Base-by-base conservation (phyloP, 2,888 invertebrate species). In the Xestia ashworthii region DNA sequence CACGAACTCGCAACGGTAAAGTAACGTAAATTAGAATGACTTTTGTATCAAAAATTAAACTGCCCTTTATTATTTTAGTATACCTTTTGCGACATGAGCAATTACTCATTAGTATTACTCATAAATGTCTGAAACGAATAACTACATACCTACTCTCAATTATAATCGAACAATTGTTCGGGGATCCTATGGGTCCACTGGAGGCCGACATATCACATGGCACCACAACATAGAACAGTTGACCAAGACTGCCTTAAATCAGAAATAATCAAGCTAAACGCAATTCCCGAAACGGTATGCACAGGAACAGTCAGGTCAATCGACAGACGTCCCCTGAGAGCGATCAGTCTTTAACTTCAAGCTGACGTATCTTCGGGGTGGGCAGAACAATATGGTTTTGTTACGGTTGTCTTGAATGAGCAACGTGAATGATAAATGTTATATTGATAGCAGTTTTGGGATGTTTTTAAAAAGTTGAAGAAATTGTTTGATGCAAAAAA, bases 271-370 rank as follows among this genome's bases (percentile, higher is more conserved):
- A 50, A 50, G 5, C 5, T 11, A 6, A 44, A 46, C 14, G 22
- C 19, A 44, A 73, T 60, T 77, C 22, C 11, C 38, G 14, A 71
- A 1, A 73, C 48, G 69, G 22, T 55, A n/a, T n/a, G 41, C 16
- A 19, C 14, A 46, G 5, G 3, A n/a, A 22, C 46, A 73, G 60
- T 53, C 22, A 64, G 58, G 32, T 22, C 64, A 62, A 16, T 73
- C 69, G 75, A 83, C 83, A 79, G 53, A 32, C 8, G 73, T 88
- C 87, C 85, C 89, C 11, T 16, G 87, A 68, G 87, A 22, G 76
- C 80, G 75, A 84, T 84, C 84, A 6, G 66, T 84, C 72, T 71
- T 12, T 74, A 66, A 48, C 77, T 75, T 62, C 79, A 71, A 65
- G 60, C 50, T 68, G 55, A 71, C 58, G 32, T 50, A 3, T 32